These are phyloP conservation scores for Leucopsar rothschildi DNA, from an alignment of 2,113 vertebrate species.

Conservation along the genomic window DNA sequence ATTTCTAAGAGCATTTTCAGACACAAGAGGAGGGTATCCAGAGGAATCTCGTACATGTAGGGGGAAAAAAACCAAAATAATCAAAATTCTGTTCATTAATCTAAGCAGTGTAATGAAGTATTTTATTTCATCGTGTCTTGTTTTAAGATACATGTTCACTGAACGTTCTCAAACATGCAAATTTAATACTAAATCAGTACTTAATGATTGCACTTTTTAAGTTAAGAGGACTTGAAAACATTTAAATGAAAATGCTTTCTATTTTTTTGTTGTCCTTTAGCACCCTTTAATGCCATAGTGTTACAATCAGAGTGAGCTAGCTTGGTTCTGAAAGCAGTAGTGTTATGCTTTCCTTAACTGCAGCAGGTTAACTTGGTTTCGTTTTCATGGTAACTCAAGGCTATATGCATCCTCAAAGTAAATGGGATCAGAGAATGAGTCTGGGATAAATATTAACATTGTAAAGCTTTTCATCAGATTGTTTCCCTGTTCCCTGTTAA, in stretches of 20 bases:
- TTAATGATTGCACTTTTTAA: background rate
- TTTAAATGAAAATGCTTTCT: background rate
- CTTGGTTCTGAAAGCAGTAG: background rate
- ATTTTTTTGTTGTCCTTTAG: background rate
- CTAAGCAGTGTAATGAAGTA: background rate
- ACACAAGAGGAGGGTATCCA: background rate
- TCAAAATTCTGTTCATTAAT: background rate
- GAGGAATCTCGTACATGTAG: background rate
- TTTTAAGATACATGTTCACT: background rate
- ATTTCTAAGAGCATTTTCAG: background rate
- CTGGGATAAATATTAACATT: background rate
- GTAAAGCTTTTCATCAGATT: background rate
- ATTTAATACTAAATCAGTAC: background rate
- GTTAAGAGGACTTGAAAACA: background rate
- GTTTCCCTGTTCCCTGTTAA: background rate
- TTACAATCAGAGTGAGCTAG: background rate
- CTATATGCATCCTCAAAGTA: background rate
- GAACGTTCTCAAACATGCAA: background rate
- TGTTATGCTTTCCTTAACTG: background rate
- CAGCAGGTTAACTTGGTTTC: background rate
- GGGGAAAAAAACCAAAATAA: background rate
- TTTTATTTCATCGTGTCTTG: background rate
- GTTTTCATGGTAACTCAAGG: background rate
- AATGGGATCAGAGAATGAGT: background rate
- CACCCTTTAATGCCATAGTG: background rate